Base-by-base conservation (phyloP, 2,888 invertebrate genomes). In the Drosophila cognata region DNA sequence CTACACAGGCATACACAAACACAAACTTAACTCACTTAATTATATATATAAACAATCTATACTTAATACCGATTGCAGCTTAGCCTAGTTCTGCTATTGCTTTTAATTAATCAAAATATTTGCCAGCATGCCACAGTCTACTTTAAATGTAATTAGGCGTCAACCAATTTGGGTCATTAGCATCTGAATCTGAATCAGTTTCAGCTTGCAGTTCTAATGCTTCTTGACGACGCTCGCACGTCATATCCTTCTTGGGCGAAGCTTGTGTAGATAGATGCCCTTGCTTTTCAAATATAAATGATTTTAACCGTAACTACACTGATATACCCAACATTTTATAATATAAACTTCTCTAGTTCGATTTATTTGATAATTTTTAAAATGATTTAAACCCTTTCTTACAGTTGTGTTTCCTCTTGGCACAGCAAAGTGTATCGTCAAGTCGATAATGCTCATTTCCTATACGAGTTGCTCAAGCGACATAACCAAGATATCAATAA, bases 121-220 rank as follows among this genome's bases (percentile, higher is more conserved):
- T 71, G 52, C 53, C 43, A 55, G 61, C 75, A 78, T 63, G 74
- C 63, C 74, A 68, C 29, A 55, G 13, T 16, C 48, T 61, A 38
- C 69, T 79, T 79, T 41, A 63, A 65, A 77, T 74, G 77, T 66
- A 79, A 80, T 79, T 62, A 63, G 74, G 74, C 57, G 33, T 59
- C 67, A 52, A 64, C n/a, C 57, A 77, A 70, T 67, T 63, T 63
- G 70, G 77, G 67, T 52, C 80, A 66, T 52, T 63, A 56, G 41
- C 68, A 72, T 63, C 58, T 48, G 48, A 43, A 43, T 11, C 11
- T 55, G 52, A 66, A 46, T 62, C 43, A 25, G 61, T 31, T 56
- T 38, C 29, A 60, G 64, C n/a, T 38, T 60, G 87, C 83, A 81
- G 53, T 69, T 80, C 52, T 69, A 82, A 68, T 55, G 69, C 70